Evolutionary conservation across 1,140 invertebrate genomes (phyloP), one percentile per base, ranked within the genome.

Genomic region (Atta colombica): DNA sequence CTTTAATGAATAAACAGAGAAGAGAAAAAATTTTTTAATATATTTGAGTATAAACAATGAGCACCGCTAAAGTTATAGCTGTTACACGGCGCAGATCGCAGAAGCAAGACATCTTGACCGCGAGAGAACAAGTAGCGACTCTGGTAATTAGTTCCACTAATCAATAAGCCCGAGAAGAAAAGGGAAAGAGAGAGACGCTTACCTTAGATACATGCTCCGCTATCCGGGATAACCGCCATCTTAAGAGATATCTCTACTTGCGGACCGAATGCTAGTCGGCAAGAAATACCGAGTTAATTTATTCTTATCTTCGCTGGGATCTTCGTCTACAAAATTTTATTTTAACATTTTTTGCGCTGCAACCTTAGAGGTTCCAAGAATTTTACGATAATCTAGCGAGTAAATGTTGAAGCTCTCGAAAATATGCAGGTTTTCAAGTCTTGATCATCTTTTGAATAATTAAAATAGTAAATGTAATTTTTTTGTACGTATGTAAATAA

Each of bases 111-210:
- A 88, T 90, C 88, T 91, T 77, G 78, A 87, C 90, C 65, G 72
- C 88, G 82, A 89, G 86, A 72, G 86, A 90, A 82, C 90, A 89
- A 90, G 88, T 86, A 90, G 86, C 85, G 82, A 91, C 87, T 92
- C 80, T 65, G 88, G 91, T 93, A 92, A 94, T 94, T 94, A 93
- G 92, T 92, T 91, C 87, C 90, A 92, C 92, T 93, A 93, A 94
- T 93, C 93, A 92, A 89, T 78, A 88, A 51, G 88, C 81, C 85
- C 66, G 21, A 74, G 86, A 82, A 77, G 87, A 80, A 77, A 87
- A 85, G 87, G 71, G 84, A 77, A 78, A 75, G 35, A 53, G 51
- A 53, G 53, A 85, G 4, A 60, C 55, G 55, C 39, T 63, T 49
- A 68, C 78, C 82, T 75, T 86, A 77, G 65, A 87, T 88, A 71